Evolutionary conservation across 2,797 vertebrate species (phyloP), one percentile per base, ranked within the genome.

Genomic region (Parauchenoglanis ngamensis): DNA sequence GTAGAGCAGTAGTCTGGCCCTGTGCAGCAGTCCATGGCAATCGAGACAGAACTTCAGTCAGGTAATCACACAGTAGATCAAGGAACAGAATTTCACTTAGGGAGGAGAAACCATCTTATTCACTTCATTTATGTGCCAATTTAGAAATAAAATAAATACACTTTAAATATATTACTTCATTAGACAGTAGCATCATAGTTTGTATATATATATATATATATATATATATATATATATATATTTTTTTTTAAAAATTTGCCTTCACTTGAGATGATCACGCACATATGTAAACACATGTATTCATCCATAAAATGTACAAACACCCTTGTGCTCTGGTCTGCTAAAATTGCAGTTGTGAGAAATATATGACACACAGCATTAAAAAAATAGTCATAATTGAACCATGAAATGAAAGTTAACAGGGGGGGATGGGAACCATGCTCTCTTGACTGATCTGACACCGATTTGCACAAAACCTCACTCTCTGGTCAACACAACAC

Each of bases 291-390:
- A 88, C 82, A 87, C 85, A 70, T 59, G 78, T 83, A 88, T 82
- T 82, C 70, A 46, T 89, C 85, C 83, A 88, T 86, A 92, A 92
- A 92, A 93, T 90, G 89, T 87, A 90, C 92, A 93, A 93, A 92
- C 92, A 92, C 91, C 94, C 91, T 96, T 96, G 95, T 96, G 95
- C 95, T 96, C 94, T 96, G 91, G 92, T 94, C 94, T 93, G 91
- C 94, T 92, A 91, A 91, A 91, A 91, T 94, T 91, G 92, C 91
- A 92, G 93, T 91, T 93, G 85, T 91, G 91, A 92, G 92, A 90
- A 90, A 93, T 93, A 91, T 81, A 92, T 90, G 87, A 91, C 77
- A 90, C 92, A 88, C 92, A 94, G 91, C 86, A 91, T 90, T 94
- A 93, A 91, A 92, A 93, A 91, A 91, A 91, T 89, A 93, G 77